A percentile compares a stretch with the other conserved stretches of the same genome.
Conservation (phyloP, 2,888 invertebrate genomes). For the Microctonus aethiopoides region DNA sequence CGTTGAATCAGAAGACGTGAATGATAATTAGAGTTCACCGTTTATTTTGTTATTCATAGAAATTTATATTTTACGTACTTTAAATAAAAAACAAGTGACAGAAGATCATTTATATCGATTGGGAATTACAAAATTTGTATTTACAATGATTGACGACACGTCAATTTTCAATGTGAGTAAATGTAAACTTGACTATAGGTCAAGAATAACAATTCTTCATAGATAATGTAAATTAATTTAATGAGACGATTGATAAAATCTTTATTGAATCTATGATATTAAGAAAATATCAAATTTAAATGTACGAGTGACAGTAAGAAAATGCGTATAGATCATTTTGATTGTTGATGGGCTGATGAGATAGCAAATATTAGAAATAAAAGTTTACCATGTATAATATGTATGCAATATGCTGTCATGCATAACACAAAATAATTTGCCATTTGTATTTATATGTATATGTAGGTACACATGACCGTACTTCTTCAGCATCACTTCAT, state of each 20-base stretch:
- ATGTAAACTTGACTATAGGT: slow-evolving; percentile 38
- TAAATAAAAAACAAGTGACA: background rate
- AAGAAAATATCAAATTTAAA: background rate
- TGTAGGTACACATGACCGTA: background rate
- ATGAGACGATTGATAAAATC: too few relatives aligned
- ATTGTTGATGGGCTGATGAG: slow-evolving; percentile 7
- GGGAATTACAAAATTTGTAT: background rate
- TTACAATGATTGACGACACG: slow-evolving; percentile 60
- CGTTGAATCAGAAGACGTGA: background rate
- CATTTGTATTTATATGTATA: slow-evolving; percentile 15
- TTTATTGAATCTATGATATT: too few relatives aligned
- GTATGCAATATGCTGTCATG: background rate
- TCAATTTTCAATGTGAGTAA: slow-evolving; percentile 61
- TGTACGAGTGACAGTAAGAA: background rate
- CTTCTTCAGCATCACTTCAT: background rate
- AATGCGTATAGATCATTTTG: slow-evolving; percentile 4
- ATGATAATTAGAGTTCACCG: background rate
- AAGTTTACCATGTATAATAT: background rate
- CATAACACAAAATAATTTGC: slow-evolving; percentile 8
- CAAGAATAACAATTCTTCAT: slow-evolving; percentile 34
- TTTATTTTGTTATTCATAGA: too few relatives aligned
- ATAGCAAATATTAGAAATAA: background rate
- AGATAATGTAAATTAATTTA: too few relatives aligned
- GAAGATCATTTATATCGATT: too few relatives aligned
- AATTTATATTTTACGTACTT: background rate